Base-by-base conservation (phyloP, 2,113 vertebrate genomes). In the Xenopus laevis region DNA sequence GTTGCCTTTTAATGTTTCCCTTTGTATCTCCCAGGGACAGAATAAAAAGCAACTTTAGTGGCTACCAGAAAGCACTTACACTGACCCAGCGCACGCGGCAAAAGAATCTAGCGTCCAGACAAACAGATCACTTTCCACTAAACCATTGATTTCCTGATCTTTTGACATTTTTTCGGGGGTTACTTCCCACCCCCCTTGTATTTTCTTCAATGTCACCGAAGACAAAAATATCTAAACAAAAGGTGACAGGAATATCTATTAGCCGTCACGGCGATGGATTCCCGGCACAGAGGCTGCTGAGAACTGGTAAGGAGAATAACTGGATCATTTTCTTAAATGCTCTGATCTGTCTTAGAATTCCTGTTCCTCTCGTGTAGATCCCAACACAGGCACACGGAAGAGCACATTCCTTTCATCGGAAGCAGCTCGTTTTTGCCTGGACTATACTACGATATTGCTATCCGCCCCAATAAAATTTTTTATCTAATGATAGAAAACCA, bases 101-200 rank as follows among this genome's bases (percentile, higher is more conserved):
- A 88, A 87, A 86, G 81, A 84, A 87, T 88, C 91, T 84, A 87
- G 84, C 85, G 85, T 20, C 86, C 88, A 10, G 82, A 88, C 81
- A 89, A 86, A 89, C 83, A 92, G 93, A 96, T 94, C 92, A 65
- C 89, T 83, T 98, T 97, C 91, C 95, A 90, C 86, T 57, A 82
- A 90, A 89, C 88, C 94, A 97, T 93, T 97, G 97, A 99, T 97
- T 98, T 96, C 93, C 86, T 98, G 93, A 96, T 98, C 96, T 98
- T 98, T 96, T 94, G 92, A 97, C 94, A 91, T 95, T 95, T 95
- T 95, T 91, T n/a, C 3, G 13, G 15, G 53, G 91, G 93, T 92
- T 92, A 92, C 89, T 95, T 95, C 94, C 33, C 33, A 2, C 33
- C 33, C 33, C 88, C 89, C 91, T 89, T 91, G 90, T 94, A 91